Base-by-base conservation (phyloP, 2,797 vertebrate species). In the Galagoides demidoff region DNA sequence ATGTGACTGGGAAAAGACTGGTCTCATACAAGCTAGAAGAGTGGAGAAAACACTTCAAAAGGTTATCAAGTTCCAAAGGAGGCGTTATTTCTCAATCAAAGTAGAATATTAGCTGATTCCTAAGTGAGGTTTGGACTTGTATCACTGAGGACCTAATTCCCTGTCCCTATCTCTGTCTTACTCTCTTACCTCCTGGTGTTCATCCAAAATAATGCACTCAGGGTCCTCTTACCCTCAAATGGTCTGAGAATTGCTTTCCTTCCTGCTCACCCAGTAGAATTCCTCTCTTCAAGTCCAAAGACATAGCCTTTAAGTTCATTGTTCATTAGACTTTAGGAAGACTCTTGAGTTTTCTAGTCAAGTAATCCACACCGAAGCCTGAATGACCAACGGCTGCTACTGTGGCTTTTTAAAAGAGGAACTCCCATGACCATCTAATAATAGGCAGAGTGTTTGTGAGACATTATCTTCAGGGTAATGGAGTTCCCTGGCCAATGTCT, bases 381-480 rank as follows among this genome's bases (percentile, higher is more conserved):
- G 59, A 82, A 77, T 34, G 45, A 73, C 20, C 73, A 45, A 39
- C 43, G 8, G 7, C 22, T 81, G 20, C 49, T 22, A 71, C 10
- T 78, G 17, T 92, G 87, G 57, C 34, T 84, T 94, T 83, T 82
- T 31, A 45, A 85, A 74, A 95, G 68, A 74, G 73, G 29, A 95
- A 89, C 61, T 90, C 57, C 79, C 23, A 37, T 23, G 52, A 95
- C 57, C 23, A 7, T 85, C 19, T 29, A 88, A 39, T 73, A 73
- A 85, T 49, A 34, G 57, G 34, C 3, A 6, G 23, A 74, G 64
- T 63, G 55, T 73, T 64, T 74, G 13, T 49, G 59, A 59, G 49
- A 85, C 3, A 52, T 70, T 70, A 23, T 43, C n/a, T 73, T 85
- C 76, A 76, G 68, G 66, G 14, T 43, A 27, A 66, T 7, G 14